Evolutionary conservation across 2,797 vertebrate species (phyloP).

Genomic region (Eulemur coronatus): DNA sequence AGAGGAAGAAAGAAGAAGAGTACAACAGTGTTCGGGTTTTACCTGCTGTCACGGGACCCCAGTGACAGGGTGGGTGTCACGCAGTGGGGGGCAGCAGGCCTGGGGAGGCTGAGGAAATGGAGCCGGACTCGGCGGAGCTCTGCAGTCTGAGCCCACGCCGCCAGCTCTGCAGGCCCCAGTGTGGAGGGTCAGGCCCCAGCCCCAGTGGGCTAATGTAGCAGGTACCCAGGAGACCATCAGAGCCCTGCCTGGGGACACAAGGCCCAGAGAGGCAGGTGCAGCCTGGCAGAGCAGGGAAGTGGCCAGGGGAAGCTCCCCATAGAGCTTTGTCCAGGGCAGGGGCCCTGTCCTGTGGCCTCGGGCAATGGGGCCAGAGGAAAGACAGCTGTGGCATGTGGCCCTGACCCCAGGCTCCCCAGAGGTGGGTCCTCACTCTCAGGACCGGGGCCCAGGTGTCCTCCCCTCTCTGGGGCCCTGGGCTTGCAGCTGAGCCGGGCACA

Average conservation of each 20-base stretch:
- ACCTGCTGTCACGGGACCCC: neutral
- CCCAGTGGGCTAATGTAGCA: neutral
- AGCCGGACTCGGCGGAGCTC: neutral
- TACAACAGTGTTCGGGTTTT: neutral
- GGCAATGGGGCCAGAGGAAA: neutral
- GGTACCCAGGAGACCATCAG: neutral
- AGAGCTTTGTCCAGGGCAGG: too few relatives aligned
- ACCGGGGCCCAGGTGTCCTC: neutral
- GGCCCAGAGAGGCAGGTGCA: neutral
- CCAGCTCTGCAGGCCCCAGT: neutral
- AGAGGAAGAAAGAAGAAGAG: neutral
- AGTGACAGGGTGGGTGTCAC: fast-evolving
- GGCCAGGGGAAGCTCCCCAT: neutral
- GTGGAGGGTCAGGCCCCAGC: neutral
- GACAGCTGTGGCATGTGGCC: fast-evolving
- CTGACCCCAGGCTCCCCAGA: neutral
- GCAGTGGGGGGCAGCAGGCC: neutral
- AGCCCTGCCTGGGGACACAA: neutral
- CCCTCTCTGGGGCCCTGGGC: neutral
- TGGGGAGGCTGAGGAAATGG: neutral
- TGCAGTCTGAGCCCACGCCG: neutral
- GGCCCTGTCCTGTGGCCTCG: neutral
- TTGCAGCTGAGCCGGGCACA: neutral
- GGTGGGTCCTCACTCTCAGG: neutral
- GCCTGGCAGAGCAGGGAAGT: neutral